These are phyloP conservation scores for Coptotermes formosanus DNA, from an alignment of 1,140 invertebrate genomes.

Conservation along the genomic window DNA sequence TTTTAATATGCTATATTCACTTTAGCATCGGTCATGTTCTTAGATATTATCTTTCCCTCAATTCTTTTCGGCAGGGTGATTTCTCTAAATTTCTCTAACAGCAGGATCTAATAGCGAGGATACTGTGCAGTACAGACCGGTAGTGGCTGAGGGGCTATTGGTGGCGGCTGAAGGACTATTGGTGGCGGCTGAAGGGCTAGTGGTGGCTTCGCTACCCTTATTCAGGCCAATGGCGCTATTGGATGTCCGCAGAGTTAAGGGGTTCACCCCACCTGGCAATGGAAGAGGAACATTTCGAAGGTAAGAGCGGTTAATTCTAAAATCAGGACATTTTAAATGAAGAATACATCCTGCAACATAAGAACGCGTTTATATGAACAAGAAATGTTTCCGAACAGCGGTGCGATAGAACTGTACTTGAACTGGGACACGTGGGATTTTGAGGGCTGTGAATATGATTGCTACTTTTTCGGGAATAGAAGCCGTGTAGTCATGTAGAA, in stretches of 20 bases:
- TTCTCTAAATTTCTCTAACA: not conserved
- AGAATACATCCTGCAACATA: not conserved
- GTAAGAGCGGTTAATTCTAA: not conserved
- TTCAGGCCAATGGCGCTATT: constrained; percentile 18
- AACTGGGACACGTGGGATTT: no score
- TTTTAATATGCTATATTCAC: no score
- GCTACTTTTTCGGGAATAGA: no score
- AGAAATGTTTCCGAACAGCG: no score
- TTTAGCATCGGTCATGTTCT: no score
- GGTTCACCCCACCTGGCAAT: not conserved
- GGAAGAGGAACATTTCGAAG: constrained; percentile 10
- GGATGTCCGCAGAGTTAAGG: not conserved
- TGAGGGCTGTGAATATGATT: no score
- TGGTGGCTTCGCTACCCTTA: not conserved
- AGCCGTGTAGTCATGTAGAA: no score
- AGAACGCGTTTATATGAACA: not conserved
- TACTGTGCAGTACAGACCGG: constrained; percentile 4
- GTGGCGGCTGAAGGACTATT: not conserved
- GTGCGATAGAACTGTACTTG: no score
- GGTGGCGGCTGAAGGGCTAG: not conserved
- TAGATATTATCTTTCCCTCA: no score
- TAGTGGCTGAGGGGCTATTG: not conserved
- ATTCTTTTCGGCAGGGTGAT: not conserved
- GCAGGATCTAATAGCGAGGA: not conserved
- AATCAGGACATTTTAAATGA: not conserved